These are phyloP conservation scores for Telmatherina bonti DNA, from an alignment of 2,797 vertebrate genomes.

Conservation along the genomic window DNA sequence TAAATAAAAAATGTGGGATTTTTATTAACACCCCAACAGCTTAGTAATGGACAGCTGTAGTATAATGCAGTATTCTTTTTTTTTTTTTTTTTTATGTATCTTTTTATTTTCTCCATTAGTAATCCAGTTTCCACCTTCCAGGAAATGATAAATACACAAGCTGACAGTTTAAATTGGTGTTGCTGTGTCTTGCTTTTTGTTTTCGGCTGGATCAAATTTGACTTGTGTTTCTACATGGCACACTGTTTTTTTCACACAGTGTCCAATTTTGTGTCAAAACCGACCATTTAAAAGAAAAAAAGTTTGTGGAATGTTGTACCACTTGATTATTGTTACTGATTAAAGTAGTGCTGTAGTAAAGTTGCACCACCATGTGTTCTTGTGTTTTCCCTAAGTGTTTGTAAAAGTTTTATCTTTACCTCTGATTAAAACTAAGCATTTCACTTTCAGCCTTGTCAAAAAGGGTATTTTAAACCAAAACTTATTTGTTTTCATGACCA, in stretches of 20 bases:
- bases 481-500: background rate
- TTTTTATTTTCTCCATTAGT: slow-evolving; percentile 9
- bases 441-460: no score
- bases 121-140: slow-evolving; percentile 33
- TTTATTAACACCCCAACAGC: slow-evolving; percentile 52
- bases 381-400: slow-evolving; percentile 5
- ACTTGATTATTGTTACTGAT: slow-evolving; percentile 25
- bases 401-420: no score
- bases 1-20: slow-evolving; percentile 54
- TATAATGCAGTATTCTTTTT: slow-evolving; percentile 9
- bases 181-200: slow-evolving; percentile 26
- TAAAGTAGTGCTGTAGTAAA: slow-evolving; percentile 7
- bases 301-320: slow-evolving; percentile 5
- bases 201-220: slow-evolving; percentile 50
- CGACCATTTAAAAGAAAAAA: background rate
- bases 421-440: no score
- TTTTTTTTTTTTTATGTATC: slow-evolving; percentile 31
- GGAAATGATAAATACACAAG: slow-evolving; percentile 24
- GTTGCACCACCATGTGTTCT: background rate
- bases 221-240: slow-evolving; percentile 68
- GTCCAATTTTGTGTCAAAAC: slow-evolving; percentile 25
- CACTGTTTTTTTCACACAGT: slow-evolving; percentile 31
- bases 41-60: slow-evolving; percentile 50
- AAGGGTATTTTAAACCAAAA: no score
- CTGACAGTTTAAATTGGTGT: slow-evolving; percentile 35